These are phyloP conservation scores for Nibea albiflora DNA, from an alignment of 2,113 vertebrate species.

Conservation along the genomic window DNA sequence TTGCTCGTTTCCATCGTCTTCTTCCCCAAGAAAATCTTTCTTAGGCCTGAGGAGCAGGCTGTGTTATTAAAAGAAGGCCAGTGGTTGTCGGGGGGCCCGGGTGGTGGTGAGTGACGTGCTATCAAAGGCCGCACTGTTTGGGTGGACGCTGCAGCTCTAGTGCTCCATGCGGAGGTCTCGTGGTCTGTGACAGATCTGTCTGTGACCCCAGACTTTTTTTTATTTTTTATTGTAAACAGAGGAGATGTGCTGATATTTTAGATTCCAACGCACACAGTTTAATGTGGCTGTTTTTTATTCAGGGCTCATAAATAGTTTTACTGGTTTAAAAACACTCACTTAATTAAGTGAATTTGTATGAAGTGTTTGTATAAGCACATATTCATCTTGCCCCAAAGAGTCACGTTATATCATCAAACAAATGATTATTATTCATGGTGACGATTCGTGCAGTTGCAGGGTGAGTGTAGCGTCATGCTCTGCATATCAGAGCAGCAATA, in stretches of 20 bases:
- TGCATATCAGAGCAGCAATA: background rate
- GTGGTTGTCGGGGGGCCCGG: conserved; percentile 59
- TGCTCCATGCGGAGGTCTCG: conserved; percentile 73
- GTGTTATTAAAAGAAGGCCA: conserved; percentile 75
- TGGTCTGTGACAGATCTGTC: conserved; percentile 73
- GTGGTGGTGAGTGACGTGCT: conserved; percentile 73
- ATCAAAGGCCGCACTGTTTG: conserved; percentile 82
- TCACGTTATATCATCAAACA: background rate
- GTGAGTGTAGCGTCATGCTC: background rate
- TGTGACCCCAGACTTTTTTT: conserved; percentile 52
- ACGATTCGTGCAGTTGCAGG: background rate
- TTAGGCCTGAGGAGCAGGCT: conserved; percentile 58
- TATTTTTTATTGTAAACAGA: conserved; percentile 8
- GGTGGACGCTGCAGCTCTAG: conserved; percentile 59
- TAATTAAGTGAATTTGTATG: background rate
- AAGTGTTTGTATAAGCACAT: background rate
- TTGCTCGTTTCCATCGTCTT: conserved; percentile 66
- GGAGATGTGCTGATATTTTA: conserved; percentile 36
- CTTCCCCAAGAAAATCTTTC: conserved; percentile 52
- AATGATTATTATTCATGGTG: background rate
- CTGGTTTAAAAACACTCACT: background rate
- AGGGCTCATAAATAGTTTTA: background rate
- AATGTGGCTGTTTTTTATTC: conserved; percentile 22
- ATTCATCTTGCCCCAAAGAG: background rate
- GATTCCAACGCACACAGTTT: background rate